These are phyloP conservation scores for Aethina tumida DNA, from an alignment of 1,140 invertebrate species.

Conservation along the genomic window DNA sequence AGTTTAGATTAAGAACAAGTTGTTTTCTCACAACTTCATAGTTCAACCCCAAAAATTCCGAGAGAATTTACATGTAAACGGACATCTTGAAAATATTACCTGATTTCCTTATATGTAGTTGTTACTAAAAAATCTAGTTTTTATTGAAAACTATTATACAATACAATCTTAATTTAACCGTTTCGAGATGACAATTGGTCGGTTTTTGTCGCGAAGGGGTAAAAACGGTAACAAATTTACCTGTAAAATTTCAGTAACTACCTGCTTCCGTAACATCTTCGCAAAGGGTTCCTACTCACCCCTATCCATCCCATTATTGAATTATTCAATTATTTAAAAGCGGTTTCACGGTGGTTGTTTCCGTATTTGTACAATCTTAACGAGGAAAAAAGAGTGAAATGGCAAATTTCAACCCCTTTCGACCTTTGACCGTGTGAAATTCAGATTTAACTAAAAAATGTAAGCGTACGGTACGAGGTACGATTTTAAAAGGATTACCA, in stretches of 20 bases:
- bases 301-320: slow-evolving; percentile 12
- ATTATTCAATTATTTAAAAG: slow-evolving; percentile 23
- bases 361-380: slow-evolving; percentile 27
- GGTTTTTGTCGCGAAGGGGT: not conserved
- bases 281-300: slow-evolving; percentile 16
- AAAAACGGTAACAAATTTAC: slow-evolving; percentile 1
- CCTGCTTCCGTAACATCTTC: no score
- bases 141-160: no score
- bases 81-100: no score
- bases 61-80: no score
- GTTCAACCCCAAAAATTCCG: no score
- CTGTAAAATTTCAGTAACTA: no score
- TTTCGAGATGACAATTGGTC: not conserved
- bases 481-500: slow-evolving; percentile 10
- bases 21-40: no score
- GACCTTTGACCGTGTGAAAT: slow-evolving; percentile 26
- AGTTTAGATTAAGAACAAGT: no score
- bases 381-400: slow-evolving; percentile 23
- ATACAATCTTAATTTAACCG: no score
- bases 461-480: slow-evolving; percentile 6
- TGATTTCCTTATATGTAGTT: no score
- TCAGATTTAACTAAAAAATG: no score
- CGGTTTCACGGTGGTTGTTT: slow-evolving; percentile 26
- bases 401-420: slow-evolving; percentile 21
- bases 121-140: no score